phyloP scores from a whole-genome alignment of 2,888 invertebrate genomes.

The Xylocampa areola region DNA sequence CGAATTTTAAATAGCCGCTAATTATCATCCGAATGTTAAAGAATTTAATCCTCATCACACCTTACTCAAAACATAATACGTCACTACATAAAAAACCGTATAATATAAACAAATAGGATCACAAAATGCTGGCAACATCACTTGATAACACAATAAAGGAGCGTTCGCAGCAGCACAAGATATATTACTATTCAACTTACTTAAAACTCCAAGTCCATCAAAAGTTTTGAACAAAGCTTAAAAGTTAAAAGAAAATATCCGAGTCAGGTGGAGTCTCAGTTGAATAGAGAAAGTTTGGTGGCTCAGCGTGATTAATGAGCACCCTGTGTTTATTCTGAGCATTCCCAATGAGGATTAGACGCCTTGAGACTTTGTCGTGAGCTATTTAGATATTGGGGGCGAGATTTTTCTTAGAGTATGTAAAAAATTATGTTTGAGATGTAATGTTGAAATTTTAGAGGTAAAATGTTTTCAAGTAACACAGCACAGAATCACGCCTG shows the following conservation, averaged over 20 bases:
- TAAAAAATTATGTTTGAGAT: conserved; percentile 4
- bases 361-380: conserved; percentile 55
- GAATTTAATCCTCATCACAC: too few relatives aligned
- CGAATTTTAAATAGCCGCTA: too few relatives aligned
- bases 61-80: background rate
- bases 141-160: conserved; percentile 75
- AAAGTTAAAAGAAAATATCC: conserved; percentile 89
- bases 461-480: too few relatives aligned
- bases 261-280: conserved; percentile 85
- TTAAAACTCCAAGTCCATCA: conserved; percentile 89
- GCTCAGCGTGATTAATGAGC: conserved; percentile 84
- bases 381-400: conserved; percentile 27
- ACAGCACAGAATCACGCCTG: too few relatives aligned
- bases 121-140: conserved; percentile 66
- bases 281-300: conserved; percentile 85
- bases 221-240: conserved; percentile 88
- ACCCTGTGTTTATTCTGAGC: conserved; percentile 80
- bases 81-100: conserved; percentile 18
- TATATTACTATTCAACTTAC: conserved; percentile 89
- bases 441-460: too few relatives aligned
- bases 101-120: conserved; percentile 53
- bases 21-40: too few relatives aligned
- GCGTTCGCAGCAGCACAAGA: conserved; percentile 74
- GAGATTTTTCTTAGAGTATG: background rate
- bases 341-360: conserved; percentile 82